These are phyloP conservation scores for Calonectris borealis DNA, from an alignment of 2,113 vertebrate genomes.

Conservation along the genomic window DNA sequence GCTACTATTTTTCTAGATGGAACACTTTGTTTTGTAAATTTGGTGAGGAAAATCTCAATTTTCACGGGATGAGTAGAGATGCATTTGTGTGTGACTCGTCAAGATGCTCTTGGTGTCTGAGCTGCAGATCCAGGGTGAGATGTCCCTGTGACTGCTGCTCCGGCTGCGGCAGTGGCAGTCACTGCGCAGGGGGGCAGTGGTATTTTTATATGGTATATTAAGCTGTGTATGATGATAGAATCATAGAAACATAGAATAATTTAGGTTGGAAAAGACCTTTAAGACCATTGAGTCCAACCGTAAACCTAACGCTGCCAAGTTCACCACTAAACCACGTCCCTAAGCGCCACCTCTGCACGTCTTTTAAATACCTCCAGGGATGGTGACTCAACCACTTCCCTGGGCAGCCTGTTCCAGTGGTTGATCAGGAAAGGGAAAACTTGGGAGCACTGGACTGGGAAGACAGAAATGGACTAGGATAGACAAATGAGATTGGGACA, in stretches of 20 bases:
- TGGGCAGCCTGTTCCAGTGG: not conserved
- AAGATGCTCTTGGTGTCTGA: not conserved
- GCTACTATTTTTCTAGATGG: not conserved
- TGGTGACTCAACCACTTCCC: not conserved
- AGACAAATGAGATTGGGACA: not conserved
- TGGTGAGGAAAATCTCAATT: not conserved
- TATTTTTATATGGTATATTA: not conserved
- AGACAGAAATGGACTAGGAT: not conserved
- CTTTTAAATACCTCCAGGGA: not conserved
- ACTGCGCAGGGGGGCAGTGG: rapidly evolving
- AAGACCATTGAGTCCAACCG: not conserved
- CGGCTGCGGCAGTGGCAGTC: rapidly evolving
- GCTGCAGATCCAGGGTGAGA: not conserved
- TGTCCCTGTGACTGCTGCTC: not conserved
- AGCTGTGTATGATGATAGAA: not conserved
- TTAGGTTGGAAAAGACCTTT: not conserved
- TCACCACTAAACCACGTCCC: not conserved
- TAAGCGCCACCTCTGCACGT: rapidly evolving
- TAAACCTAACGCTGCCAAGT: not conserved
- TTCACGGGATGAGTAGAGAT: not conserved
- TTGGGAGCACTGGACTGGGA: not conserved
- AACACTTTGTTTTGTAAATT: not conserved
- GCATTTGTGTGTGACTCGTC: not conserved
- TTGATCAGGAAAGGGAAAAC: not conserved
- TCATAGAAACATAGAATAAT: not conserved